Base-by-base conservation (phyloP, 1,140 invertebrate genomes). In the Drosophila albomicans region DNA sequence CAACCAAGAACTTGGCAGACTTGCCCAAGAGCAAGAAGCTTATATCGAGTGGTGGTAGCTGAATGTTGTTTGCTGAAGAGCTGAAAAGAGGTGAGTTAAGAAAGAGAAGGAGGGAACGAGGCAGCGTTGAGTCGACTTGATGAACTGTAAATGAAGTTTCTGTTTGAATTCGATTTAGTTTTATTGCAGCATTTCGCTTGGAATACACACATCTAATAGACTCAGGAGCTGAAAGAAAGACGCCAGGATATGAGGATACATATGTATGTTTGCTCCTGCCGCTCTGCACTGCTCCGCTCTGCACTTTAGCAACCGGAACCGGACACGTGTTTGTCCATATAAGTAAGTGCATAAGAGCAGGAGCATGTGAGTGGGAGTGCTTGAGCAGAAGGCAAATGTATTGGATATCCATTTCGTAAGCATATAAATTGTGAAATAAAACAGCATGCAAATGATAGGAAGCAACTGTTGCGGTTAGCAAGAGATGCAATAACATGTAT, bases 91-190 rank as follows among this genome's bases (percentile, higher is more conserved):
- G 2, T 30, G 2, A 52, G 20, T 15, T 15, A 1, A 2, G 13
- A 10, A 10, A 32, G 43, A 1, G 30, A 56, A 28, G 15, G 5
- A 2, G 1, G 13, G 1, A 13, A 15, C 1, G 16, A n/a, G 20
- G 13, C 11, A 8, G 13, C 1, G 45, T 32, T 11, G 48, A 51
- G 6, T 64, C 62, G 57, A 86, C 62, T 86, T 85, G 82, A 85
- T 86, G 81, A 85, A 85, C 82, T 85, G 82, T 86, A 85, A 85
- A 85, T 85, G 74, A 85, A 85, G 78, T 85, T 85, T 85, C 61
- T 85, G 78, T 86, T 81, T 81, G 78, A 78, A 86, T 85, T 86
- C 82, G 78, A 85, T 85, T 86, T 81, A 81, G 81, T 86, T 85
- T 86, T 78, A 85, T 81, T 81, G 82, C 78, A 67, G 59, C 51